Percentiles rank a stretch among this genome's conserved stretches.
These are phyloP conservation scores for Regulus satrapa DNA, from an alignment of 2,113 vertebrate genomes.

Conservation along the genomic window DNA sequence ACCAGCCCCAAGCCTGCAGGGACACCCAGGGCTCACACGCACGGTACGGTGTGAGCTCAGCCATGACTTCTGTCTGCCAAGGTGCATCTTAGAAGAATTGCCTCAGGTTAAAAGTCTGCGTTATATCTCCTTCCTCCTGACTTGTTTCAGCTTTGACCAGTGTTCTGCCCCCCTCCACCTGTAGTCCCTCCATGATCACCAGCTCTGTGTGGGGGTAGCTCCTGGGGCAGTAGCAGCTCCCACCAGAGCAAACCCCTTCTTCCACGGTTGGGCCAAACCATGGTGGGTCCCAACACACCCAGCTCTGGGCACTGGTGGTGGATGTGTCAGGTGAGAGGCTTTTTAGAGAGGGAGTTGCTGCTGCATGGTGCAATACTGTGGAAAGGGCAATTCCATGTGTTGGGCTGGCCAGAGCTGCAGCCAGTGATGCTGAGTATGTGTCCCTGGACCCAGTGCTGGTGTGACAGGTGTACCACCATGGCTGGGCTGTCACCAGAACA, in stretches of 20 bases:
- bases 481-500: background rate
- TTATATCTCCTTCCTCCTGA: background rate
- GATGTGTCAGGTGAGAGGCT: background rate
- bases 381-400: background rate
- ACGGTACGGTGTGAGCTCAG: rapidly evolving
- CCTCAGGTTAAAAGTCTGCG: background rate
- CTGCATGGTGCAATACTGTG: rapidly evolving
- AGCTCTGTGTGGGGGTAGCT: background rate
- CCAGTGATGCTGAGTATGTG: background rate
- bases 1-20: background rate
- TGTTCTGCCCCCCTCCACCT: background rate
- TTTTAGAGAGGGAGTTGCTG: background rate
- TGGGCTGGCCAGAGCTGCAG: background rate
- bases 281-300: rapidly evolving
- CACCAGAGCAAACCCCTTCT: background rate
- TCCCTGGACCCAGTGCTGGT: background rate
- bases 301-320: background rate
- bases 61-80: background rate
- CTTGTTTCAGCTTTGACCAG: background rate
- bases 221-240: background rate
- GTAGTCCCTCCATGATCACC: background rate
- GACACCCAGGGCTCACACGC: rapidly evolving
- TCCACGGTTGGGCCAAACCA: too few relatives aligned
- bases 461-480: background rate
- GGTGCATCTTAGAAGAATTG: background rate